Conservation (phyloP, 2,797 vertebrate species). For the Enteromius trimaculatus region DNA sequence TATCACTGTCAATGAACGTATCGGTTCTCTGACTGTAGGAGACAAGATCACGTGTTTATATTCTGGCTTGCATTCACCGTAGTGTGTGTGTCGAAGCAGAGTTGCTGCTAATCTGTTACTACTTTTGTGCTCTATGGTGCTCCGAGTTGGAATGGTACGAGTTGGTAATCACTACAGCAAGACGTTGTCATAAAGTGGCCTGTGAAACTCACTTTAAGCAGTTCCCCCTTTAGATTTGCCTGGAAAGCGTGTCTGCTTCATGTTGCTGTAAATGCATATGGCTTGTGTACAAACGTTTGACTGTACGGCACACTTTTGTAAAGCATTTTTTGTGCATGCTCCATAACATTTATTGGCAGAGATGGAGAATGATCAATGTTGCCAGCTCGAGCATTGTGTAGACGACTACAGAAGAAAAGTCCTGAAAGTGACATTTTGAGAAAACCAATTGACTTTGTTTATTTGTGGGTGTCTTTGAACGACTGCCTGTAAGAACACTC, state of each 20-base stretch:
- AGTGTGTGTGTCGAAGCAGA: background rate
- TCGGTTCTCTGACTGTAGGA: constrained; percentile 28
- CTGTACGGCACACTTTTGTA: background rate
- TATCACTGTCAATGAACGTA: constrained; percentile 23
- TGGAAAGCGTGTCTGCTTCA: background rate
- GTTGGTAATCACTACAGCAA: background rate
- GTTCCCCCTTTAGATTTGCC: constrained; percentile 17
- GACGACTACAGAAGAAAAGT: background rate
- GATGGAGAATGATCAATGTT: background rate
- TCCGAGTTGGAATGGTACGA: background rate
- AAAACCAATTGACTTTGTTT: constrained; percentile 64
- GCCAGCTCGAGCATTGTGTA: constrained; percentile 22
- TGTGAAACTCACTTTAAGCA: constrained; percentile 15
- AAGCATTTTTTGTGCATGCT: constrained; percentile 43
- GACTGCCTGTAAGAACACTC: constrained; percentile 59
- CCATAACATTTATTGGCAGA: background rate
- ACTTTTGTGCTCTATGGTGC: background rate
- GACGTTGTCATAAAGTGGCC: constrained; percentile 6
- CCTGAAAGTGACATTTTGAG: constrained; percentile 10
- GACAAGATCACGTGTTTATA: constrained; percentile 25
- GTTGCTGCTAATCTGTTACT: constrained; percentile 28
- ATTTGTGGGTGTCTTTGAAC: constrained; percentile 59
- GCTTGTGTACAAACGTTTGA: background rate
- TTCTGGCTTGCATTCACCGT: constrained; percentile 18
- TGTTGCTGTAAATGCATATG: constrained; percentile 34